Conservation (phyloP, 2,888 invertebrate genomes). For the Syrphus vitripennis region DNA sequence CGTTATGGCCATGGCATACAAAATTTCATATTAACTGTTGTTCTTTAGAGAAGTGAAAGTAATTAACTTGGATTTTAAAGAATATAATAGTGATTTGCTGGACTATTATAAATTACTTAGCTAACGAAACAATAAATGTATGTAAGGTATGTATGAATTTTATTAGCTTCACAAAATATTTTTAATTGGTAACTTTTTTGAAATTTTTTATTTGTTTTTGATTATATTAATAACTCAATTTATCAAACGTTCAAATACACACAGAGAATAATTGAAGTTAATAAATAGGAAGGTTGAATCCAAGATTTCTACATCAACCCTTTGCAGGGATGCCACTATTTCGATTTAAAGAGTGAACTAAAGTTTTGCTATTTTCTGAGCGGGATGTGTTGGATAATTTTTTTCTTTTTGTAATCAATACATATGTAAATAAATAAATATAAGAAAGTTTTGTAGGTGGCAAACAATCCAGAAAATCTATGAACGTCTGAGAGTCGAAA, state of each 20-base stretch:
- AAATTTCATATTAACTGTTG: neutral
- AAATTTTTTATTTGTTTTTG: neutral
- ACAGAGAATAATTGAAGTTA: neutral
- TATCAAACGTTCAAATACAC: neutral
- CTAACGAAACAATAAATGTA: neutral
- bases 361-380: too few relatives aligned
- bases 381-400: too few relatives aligned
- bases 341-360: too few relatives aligned
- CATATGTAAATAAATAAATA: too few relatives aligned
- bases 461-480: too few relatives aligned
- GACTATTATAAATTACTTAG: slow-evolving; percentile 16
- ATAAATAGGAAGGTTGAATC: too few relatives aligned
- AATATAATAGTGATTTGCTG: neutral
- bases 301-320: too few relatives aligned
- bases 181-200: neutral
- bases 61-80: neutral
- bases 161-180: neutral
- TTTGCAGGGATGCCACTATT: too few relatives aligned
- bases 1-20: slow-evolving; percentile 6
- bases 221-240: neutral
- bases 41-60: slow-evolving; percentile 16
- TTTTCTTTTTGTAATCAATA: too few relatives aligned
- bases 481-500: too few relatives aligned
- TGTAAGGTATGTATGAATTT: too few relatives aligned
- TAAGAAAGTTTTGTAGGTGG: too few relatives aligned